Percentiles rank a stretch among this genome's conserved stretches.
Evolutionary conservation across 2,888 invertebrate species (phyloP).

Genomic region (Tetramorium bicarinatum): DNA sequence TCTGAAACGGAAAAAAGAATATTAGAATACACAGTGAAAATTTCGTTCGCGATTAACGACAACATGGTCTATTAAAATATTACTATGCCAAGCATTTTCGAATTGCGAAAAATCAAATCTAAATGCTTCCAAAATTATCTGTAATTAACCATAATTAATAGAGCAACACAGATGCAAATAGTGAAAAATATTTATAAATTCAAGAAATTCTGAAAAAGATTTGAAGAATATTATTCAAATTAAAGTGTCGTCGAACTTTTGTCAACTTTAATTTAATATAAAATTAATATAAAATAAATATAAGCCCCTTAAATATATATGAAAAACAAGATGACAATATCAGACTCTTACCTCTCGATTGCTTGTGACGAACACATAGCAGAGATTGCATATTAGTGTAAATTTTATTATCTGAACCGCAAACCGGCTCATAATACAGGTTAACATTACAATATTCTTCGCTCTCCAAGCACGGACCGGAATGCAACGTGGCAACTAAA

Average conservation of each 20-base stretch:
- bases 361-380: conserved; percentile 68
- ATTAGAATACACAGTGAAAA: not conserved
- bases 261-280: conserved; percentile 58
- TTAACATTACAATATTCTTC: conserved; percentile 67
- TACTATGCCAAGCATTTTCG: too few relatives aligned
- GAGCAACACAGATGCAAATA: not conserved
- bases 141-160: too few relatives aligned
- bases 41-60: not conserved
- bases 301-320: not conserved
- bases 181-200: not conserved
- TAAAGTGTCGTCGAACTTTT: conserved; percentile 41
- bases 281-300: conserved; percentile 22
- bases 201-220: not conserved
- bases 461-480: conserved; percentile 44
- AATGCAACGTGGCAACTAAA: conserved; percentile 39
- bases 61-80: not conserved
- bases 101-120: not conserved
- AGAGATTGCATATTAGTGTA: conserved; percentile 77
- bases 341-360: conserved; percentile 31
- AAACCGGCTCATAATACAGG: conserved; percentile 75
- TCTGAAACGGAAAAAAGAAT: conserved; percentile 19
- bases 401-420: conserved; percentile 75
- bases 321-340: not conserved
- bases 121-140: not conserved
- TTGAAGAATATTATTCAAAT: not conserved